A percentile compares a stretch with the other conserved stretches of the same genome.
Evolutionary conservation across 1,140 invertebrate species (phyloP).

Genomic region (Pygmarrhopalites habei): DNA sequence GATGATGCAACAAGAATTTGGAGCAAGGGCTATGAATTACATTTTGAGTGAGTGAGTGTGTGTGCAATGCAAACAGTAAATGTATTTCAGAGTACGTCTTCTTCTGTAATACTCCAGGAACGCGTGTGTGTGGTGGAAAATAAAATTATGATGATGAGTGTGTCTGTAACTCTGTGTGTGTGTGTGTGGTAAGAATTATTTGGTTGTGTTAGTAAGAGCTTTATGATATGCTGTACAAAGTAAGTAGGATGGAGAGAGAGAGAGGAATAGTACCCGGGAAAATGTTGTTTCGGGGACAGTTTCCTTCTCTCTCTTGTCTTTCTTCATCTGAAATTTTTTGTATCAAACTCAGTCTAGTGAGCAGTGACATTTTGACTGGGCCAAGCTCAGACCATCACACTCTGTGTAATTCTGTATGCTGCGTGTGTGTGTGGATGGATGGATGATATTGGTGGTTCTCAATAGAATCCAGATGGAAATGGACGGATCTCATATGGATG

Average conservation of each 20-base stretch:
- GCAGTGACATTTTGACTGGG: neutral
- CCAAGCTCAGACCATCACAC: no score
- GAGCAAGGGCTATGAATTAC: no score
- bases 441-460: neutral
- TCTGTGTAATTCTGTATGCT: no score
- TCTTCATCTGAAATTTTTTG: neutral
- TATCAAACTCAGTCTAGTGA: slow-evolving; percentile 1
- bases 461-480: neutral
- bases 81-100: no score
- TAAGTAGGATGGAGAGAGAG: neutral
- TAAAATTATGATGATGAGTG: no score
- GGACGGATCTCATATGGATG: neutral
- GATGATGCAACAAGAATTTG: no score
- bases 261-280: neutral
- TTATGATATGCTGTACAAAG: neutral
- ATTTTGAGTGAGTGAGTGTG: no score
- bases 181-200: no score
- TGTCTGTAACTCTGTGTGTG: no score
- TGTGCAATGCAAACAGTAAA: no score
- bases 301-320: neutral
- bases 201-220: neutral
- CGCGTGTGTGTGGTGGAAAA: no score
- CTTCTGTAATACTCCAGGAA: no score
- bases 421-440: neutral
- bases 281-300: neutral